Conservation (phyloP, 2,888 invertebrate species). For the Caenorhabditis sulstoni region DNA sequence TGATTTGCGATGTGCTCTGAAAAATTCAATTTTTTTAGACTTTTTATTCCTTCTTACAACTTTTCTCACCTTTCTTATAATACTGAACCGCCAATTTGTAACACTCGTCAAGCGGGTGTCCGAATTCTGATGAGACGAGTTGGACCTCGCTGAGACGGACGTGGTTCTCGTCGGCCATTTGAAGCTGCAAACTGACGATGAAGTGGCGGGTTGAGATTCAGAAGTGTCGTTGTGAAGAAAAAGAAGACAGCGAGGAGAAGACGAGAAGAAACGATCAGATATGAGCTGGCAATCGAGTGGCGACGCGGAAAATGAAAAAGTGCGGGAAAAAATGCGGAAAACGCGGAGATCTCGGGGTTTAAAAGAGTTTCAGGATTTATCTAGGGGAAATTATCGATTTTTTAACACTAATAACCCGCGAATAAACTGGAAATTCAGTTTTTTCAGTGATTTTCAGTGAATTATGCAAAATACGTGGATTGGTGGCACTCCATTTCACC, state of each 20-base stretch:
- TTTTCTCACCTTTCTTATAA: slow-evolving; percentile 85
- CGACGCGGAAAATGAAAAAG: not conserved
- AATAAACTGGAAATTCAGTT: not conserved
- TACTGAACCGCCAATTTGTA: slow-evolving; percentile 92
- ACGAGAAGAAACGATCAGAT: slow-evolving; percentile 14
- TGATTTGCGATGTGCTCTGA: slow-evolving; percentile 73
- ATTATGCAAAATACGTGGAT: slow-evolving; percentile 40
- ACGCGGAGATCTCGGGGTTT: too few relatives aligned
- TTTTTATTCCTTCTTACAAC: too few relatives aligned
- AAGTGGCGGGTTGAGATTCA: not conserved
- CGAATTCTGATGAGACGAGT: slow-evolving; percentile 75
- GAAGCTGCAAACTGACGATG: not conserved
- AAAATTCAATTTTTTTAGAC: not conserved
- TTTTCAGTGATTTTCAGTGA: not conserved
- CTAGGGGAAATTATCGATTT: too few relatives aligned
- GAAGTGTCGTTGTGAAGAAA: too few relatives aligned
- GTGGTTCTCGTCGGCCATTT: slow-evolving; percentile 60
- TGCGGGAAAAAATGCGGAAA: too few relatives aligned
- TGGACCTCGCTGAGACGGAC: slow-evolving; percentile 68
- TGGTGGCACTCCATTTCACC: slow-evolving; percentile 18
- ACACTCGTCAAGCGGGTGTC: slow-evolving; percentile 86
- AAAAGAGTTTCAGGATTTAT: not conserved
- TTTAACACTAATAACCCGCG: too few relatives aligned
- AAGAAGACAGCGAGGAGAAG: too few relatives aligned
- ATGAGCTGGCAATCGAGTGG: slow-evolving; percentile 2